phyloP scores from a whole-genome alignment of 2,113 vertebrate species.

The Urocolius indicus region DNA sequence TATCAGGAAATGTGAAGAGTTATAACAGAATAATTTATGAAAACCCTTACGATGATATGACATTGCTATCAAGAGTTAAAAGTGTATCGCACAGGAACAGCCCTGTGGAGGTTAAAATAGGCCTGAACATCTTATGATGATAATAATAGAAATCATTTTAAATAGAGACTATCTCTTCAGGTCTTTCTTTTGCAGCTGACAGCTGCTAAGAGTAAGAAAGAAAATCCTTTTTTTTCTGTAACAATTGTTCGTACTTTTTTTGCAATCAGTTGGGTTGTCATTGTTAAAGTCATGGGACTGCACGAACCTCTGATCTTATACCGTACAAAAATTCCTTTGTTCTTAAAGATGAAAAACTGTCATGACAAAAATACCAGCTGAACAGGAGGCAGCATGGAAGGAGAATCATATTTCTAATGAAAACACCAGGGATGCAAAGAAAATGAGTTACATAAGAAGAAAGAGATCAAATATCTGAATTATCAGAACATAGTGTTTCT shows the following conservation, averaged over 20 bases:
- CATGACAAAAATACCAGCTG: constrained; percentile 33
- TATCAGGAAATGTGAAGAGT: not conserved
- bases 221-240: not conserved
- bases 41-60: not conserved
- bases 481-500: not conserved
- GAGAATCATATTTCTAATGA: constrained; percentile 42
- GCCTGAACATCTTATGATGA: not conserved
- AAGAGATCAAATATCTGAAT: constrained; percentile 10
- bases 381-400: not conserved
- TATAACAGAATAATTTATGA: not conserved
- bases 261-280: not conserved
- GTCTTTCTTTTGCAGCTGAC: constrained; percentile 8
- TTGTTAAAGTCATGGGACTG: not conserved
- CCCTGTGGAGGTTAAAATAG: not conserved
- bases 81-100: not conserved
- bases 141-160: not conserved
- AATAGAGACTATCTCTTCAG: not conserved
- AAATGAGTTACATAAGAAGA: not conserved
- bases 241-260: not conserved
- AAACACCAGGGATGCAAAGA: constrained; percentile 19
- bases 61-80: not conserved
- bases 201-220: not conserved
- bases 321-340: constrained; percentile 24
- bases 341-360: constrained; percentile 19
- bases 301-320: not conserved